A percentile compares a stretch with the other conserved stretches of the same genome.
Conservation (phyloP, 2,888 invertebrate species). For the Leptinotarsa peninsularis region DNA sequence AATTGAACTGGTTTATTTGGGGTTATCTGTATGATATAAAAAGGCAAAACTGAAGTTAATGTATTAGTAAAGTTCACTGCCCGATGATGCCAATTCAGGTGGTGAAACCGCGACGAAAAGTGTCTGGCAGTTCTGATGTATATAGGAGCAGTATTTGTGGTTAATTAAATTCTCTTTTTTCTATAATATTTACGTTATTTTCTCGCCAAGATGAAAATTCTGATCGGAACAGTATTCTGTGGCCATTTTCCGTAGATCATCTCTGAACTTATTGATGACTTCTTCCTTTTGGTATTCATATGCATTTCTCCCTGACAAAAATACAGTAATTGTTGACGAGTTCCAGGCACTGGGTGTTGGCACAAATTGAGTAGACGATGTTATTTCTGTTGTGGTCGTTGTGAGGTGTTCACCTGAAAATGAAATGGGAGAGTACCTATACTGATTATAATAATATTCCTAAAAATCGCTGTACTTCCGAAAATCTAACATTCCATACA, state of each 20-base stretch:
- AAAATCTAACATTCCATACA: too few relatives aligned
- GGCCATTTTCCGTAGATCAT: conserved; percentile 45
- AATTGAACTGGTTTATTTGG: too few relatives aligned
- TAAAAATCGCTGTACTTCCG: too few relatives aligned
- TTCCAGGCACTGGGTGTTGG: conserved; percentile 44
- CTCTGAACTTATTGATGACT: conserved; percentile 26
- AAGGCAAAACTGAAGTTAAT: too few relatives aligned
- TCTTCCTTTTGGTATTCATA: conserved; percentile 30
- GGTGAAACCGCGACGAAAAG: too few relatives aligned
- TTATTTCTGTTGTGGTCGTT: conserved; percentile 43
- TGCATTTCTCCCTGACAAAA: conserved; percentile 40
- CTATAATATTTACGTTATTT: conserved; percentile 46
- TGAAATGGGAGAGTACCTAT: too few relatives aligned
- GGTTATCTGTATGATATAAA: too few relatives aligned
- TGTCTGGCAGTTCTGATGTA: too few relatives aligned
- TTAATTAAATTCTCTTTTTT: neutral
- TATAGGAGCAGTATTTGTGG: neutral
- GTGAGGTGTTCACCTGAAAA: conserved; percentile 46
- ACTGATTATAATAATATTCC: too few relatives aligned
- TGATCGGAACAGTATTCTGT: conserved; percentile 45
- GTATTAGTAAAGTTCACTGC: too few relatives aligned
- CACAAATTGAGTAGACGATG: conserved; percentile 42
- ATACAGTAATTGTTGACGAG: conserved; percentile 40
- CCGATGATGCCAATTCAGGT: too few relatives aligned
- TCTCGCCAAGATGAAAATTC: conserved; percentile 43